Base-by-base conservation (phyloP, 2,888 invertebrate species). In the Dryococelus australis region DNA sequence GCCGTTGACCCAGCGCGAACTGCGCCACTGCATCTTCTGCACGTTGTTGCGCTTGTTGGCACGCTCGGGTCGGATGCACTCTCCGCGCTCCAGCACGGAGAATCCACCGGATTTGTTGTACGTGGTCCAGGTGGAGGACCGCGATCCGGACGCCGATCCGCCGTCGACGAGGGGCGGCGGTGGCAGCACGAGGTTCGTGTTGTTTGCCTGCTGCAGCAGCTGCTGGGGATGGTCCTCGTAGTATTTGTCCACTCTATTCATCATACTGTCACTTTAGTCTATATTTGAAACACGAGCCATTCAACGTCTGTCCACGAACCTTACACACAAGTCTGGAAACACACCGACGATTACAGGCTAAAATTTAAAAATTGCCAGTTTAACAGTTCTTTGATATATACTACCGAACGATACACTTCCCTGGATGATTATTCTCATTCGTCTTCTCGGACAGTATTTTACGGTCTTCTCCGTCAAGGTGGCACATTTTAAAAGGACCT, bases 31-130 rank as follows among this genome's bases (percentile, higher is more conserved):
- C 88, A 92, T 89, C 87, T 91, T 91, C 87, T 91, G 91, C 53
- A 91, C 91, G 89, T 90, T 91, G 27, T 91, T 90, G 20, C 90
- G 95, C 94, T 91, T 95, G 93, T 91, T 93, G 91, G 91, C 93
- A 91, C 94, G 93, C 94, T 94, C 96, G 84, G 95, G 94, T 35
- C 95, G 94, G 90, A 96, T 96, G 88, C 96, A 94, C 91, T 96
- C 96, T 89, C 95, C 94, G 91, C 95, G 95, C 91, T 96, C 96
- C 90, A 90, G 88, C 20, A 90, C 90, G 10, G 91, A 90, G 86
- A 88, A 88, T 12, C 89, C 88, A 0, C 43, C 87, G 16, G 47
- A 5, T 0, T 43, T 65, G 27, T 28, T 86, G n/a, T 87, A 88
- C n/a, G 88, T 85, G 0, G 88, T 87, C 87, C 88, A 87, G 16